phyloP scores from a whole-genome alignment of 2,888 invertebrate genomes.

The Stenoptilia bipunctidactyla region DNA sequence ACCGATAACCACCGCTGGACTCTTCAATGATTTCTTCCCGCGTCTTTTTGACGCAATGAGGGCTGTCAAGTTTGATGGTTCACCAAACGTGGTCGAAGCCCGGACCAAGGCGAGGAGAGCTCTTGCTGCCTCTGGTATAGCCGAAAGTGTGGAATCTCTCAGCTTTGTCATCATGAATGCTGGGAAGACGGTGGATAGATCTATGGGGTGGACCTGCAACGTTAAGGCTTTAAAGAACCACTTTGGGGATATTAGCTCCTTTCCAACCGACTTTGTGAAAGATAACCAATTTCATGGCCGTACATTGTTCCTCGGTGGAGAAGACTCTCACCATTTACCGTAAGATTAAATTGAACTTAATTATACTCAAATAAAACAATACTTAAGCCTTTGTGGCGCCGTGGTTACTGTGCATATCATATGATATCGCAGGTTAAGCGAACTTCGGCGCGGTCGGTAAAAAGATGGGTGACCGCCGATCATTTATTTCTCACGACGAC shows the following conservation, averaged over 20 bases:
- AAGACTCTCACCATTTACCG: constrained; percentile 38
- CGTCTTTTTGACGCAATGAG: constrained; percentile 65
- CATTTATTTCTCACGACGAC: too few relatives aligned
- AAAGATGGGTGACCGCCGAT: too few relatives aligned
- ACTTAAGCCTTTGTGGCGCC: too few relatives aligned
- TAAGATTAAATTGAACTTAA: constrained; percentile 20
- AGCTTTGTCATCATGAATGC: constrained; percentile 39
- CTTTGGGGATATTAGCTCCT: constrained; percentile 28
- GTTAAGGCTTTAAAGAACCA: constrained; percentile 24
- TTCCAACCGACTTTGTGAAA: constrained; percentile 23
- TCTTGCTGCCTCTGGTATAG: constrained; percentile 24
- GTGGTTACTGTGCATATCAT: too few relatives aligned
- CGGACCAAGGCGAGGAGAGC: constrained; percentile 45
- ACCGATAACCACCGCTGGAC: constrained; percentile 68
- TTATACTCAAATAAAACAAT: too few relatives aligned
- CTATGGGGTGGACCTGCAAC: constrained; percentile 39
- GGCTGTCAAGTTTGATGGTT: constrained; percentile 60
- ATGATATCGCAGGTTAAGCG: too few relatives aligned
- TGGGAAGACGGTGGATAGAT: constrained; percentile 12
- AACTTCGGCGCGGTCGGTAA: too few relatives aligned
- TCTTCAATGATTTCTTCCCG: constrained; percentile 67
- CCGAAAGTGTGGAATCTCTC: constrained; percentile 20
- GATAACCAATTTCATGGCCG: constrained; percentile 31
- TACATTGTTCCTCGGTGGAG: constrained; percentile 42
- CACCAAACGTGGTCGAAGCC: constrained; percentile 71